Percentiles rank a stretch among this genome's conserved stretches.
These are phyloP conservation scores for Gerris lacustris DNA, from an alignment of 2,888 invertebrate species.

Conservation along the genomic window DNA sequence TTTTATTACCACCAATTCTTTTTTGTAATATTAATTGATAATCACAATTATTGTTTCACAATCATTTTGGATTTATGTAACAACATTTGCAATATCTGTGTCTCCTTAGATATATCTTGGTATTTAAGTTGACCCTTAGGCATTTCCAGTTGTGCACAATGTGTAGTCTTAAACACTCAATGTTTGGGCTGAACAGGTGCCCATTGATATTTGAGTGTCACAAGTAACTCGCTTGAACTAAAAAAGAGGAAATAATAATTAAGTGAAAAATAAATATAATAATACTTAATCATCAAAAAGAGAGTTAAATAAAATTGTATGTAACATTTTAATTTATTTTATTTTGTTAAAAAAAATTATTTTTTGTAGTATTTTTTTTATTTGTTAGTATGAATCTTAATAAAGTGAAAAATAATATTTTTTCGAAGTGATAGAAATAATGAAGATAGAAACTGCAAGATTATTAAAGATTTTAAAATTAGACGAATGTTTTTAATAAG, in stretches of 20 bases:
- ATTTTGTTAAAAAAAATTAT: background rate
- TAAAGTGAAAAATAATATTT: background rate
- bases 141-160: background rate
- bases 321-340: slow-evolving; percentile 1
- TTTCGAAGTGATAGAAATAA: background rate
- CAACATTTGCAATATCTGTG: too few species aligned
- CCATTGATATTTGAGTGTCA: too few species aligned
- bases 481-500: background rate
- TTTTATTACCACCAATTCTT: too few species aligned
- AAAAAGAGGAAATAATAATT: too few species aligned
- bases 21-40: too few species aligned
- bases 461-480: too few species aligned
- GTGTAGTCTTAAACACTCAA: background rate
- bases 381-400: slow-evolving; percentile 1
- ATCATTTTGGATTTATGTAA: too few species aligned
- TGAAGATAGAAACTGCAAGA: background rate
- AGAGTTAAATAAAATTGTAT: background rate
- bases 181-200: too few species aligned
- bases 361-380: background rate
- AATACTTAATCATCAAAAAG: background rate
- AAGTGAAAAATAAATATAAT: background rate
- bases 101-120: too few species aligned
- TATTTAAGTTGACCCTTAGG: too few species aligned
- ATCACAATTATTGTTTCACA: too few species aligned
- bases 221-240: too few species aligned